These are phyloP conservation scores for Patella depressa DNA, from an alignment of 2,888 invertebrate species.

Conservation along the genomic window DNA sequence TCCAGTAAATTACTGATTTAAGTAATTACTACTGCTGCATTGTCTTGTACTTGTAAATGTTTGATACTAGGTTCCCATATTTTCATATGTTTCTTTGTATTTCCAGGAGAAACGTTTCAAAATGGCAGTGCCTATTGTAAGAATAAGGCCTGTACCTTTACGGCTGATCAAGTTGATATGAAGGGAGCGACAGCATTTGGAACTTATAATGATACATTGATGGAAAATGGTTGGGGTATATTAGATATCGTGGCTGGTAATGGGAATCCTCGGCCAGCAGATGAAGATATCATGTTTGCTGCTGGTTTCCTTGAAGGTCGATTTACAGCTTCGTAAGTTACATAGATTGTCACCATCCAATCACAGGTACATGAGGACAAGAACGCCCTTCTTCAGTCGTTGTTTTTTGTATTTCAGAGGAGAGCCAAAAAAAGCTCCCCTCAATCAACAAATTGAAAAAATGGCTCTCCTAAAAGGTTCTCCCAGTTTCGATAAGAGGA, in stretches of 20 bases:
- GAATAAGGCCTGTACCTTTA: slow-evolving; percentile 41
- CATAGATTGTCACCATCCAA: background rate
- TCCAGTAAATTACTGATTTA: too few relatives aligned
- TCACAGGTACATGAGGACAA: background rate
- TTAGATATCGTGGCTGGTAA: slow-evolving; percentile 61
- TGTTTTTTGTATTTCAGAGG: too few relatives aligned
- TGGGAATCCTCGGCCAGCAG: slow-evolving; percentile 31
- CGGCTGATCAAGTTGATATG: slow-evolving; percentile 37
- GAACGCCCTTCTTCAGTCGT: too few relatives aligned
- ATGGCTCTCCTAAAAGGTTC: too few relatives aligned
- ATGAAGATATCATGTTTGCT: slow-evolving; percentile 62
- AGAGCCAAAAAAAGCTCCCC: too few relatives aligned
- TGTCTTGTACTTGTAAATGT: too few relatives aligned
- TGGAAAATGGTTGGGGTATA: slow-evolving; percentile 65
- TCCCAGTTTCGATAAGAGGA: too few relatives aligned
- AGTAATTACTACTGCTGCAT: too few relatives aligned
- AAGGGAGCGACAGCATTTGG: slow-evolving; percentile 55
- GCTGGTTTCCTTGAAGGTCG: slow-evolving; percentile 65
- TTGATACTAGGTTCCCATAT: too few relatives aligned
- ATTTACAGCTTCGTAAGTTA: slow-evolving; percentile 61
- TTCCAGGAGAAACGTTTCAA: background rate
- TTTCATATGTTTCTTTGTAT: background rate
- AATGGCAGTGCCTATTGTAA: slow-evolving; percentile 50
- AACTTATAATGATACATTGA: slow-evolving; percentile 58
- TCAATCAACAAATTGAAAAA: too few relatives aligned